Evolutionary conservation across 2,888 invertebrate species (phyloP), one percentile per base, ranked within the genome.

Genomic region (Coronaproctus castanopsis): DNA sequence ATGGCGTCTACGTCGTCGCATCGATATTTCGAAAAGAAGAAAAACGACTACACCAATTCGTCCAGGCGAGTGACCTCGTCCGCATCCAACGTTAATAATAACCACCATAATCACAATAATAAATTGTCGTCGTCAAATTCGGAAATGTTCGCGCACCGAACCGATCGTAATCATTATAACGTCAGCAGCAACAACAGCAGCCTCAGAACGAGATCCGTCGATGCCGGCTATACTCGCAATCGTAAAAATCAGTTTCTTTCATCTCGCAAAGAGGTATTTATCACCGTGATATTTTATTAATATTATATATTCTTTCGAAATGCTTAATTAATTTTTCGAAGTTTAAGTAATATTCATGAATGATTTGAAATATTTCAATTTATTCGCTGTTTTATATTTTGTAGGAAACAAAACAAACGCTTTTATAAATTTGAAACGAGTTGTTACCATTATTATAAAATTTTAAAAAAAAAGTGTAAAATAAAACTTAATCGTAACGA

Each of bases 161-260:
- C n/a, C n/a, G n/a, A 55, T 67, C 69, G 22, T 71, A 70, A 60
- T 70, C 72, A 64, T 70, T 72, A 63, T 70, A 70, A 60, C n/a
- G n/a, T n/a, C n/a, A n/a, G n/a, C n/a, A 68, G 67, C 53, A 61
- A 79, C 55, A 78, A 79, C 48, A 71, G 73, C 5, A 85, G 86
- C 64, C 77, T 88, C 63, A 87, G 87, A 71, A 87, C 87, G 64
- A 79, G 87, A 67, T 87, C 87, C 5, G 87, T 88, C 82, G 87
- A 88, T 70, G 84, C 84, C 2, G 83, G 83, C 64, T 86, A 83
- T 69, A 81, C 80, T 66, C 62, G 70, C 68, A 64, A 70, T 59
- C 65, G 66, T 59, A 72, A 64, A 66, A 71, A 66, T 63, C 71
- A 65, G 64, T 68, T 55, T 66, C 69, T 65, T 67, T 69, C 62